Evolutionary conservation across 2,888 invertebrate species (phyloP).

Genomic region (Drosophila falleni): DNA sequence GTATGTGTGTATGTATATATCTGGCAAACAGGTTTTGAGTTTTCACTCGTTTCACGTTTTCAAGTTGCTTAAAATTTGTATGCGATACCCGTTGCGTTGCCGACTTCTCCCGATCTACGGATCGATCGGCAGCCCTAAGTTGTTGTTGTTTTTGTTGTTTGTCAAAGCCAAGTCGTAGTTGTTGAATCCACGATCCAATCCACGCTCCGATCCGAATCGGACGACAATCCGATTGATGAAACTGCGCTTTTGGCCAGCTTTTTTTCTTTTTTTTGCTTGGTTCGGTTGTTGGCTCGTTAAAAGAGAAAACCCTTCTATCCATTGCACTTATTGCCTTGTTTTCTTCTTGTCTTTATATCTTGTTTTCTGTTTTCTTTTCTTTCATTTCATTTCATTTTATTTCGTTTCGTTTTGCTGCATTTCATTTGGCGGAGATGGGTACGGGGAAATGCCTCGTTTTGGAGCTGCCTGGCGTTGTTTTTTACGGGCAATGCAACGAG

Average conservation of each 20-base stretch:
- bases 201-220: constrained; percentile 10
- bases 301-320: constrained; percentile 73
- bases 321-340: constrained; percentile 42
- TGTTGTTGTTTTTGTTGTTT: constrained; percentile 21
- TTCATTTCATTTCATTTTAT: constrained; percentile 19
- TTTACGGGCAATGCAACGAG: constrained; percentile 41
- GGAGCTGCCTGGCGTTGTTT: constrained; percentile 38
- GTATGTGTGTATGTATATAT: constrained; percentile 6
- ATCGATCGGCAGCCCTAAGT: constrained; percentile 58
- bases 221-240: constrained; percentile 61
- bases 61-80: constrained; percentile 73
- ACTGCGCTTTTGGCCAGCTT: constrained; percentile 47
- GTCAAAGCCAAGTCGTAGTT: constrained; percentile 35
- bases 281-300: constrained; percentile 46
- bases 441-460: constrained; percentile 31
- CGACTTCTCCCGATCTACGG: neutral
- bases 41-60: constrained; percentile 78
- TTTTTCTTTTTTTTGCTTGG: constrained; percentile 10
- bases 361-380: constrained; percentile 38
- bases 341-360: constrained; percentile 32
- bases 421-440: constrained; percentile 12
- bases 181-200: constrained; percentile 18
- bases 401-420: constrained; percentile 46
- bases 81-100: constrained; percentile 54
- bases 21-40: constrained; percentile 69